phyloP scores from a whole-genome alignment of 2,113 vertebrate genomes.

The Terrapene triunguis region DNA sequence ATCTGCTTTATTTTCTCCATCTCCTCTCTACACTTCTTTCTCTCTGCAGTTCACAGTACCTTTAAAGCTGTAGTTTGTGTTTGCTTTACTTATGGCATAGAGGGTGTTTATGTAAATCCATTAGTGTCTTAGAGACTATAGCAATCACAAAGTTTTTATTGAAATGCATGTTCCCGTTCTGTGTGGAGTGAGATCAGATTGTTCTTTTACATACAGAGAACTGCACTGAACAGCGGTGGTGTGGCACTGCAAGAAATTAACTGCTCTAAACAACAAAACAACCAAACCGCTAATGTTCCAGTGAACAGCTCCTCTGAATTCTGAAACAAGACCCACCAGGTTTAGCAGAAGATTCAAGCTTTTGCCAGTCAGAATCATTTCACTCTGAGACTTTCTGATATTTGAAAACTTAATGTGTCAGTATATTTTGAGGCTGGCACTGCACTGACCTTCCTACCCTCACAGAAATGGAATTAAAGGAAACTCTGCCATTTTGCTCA shows the following conservation, averaged over 20 bases:
- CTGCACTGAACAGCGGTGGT: background rate
- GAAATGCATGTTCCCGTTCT: constrained; percentile 5
- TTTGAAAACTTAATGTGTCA: background rate
- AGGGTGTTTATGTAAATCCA: background rate
- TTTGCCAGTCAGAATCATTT: background rate
- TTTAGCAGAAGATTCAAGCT: background rate
- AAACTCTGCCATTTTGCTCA: fast-evolving
- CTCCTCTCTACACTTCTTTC: background rate
- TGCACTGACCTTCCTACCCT: background rate
- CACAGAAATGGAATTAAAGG: background rate
- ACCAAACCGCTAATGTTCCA: background rate
- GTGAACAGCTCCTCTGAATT: background rate
- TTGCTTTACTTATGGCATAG: constrained; percentile 1
- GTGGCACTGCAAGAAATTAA: background rate
- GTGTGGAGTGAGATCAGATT: background rate
- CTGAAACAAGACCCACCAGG: background rate
- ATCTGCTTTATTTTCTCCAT: background rate
- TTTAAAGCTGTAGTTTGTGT: background rate
- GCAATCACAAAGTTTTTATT: background rate
- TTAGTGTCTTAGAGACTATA: background rate
- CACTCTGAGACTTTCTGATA: background rate
- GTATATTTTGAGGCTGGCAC: background rate
- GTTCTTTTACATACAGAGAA: too few species aligned
- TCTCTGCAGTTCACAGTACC: background rate
- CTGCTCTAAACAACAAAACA: background rate